Evolutionary conservation across 2,888 invertebrate genomes (phyloP), one percentile per base, ranked within the genome.

Genomic region (Torymus tubicola): DNA sequence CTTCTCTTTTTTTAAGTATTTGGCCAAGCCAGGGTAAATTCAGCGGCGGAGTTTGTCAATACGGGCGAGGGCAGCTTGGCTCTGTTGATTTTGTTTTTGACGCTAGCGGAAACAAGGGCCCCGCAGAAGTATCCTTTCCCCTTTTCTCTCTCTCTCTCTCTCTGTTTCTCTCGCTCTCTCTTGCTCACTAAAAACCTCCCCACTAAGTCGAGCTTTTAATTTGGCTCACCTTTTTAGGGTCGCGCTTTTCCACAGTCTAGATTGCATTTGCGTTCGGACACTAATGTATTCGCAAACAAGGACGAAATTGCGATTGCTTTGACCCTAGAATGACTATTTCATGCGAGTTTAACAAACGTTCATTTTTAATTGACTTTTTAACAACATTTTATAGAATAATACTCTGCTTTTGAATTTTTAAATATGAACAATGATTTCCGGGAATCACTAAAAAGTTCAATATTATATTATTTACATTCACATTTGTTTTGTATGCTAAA

Each of bases 11-110:
- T 68, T 74, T 52, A 52, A 81, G 73, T 78, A 74, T 78, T 81
- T 81, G 73, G 55, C 60, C 65, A 74, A 74, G 73, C 67, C 65
- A 69, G 72, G 64, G 70, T 71, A 78, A 78, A 81, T 81, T 74
- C 58, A 67, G 68, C 58, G 71, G 70, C 52, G 14, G 42, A 78
- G 67, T 75, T 81, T 78, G 81, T 75, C 78, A 78, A 81, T 78
- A 78, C 18, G 14, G 31, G 12, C 50, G 24, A 16, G 14, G 55
- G 63, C 4, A 16, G 18, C 50, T n/a, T 24, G 14, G 42, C 31
- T 14, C 53, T 81, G 81, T 81, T 81, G 74, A 78, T 81, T 81
- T 78, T 81, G 71, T 78, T 81, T 78, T 81, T 69, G 75, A 78
- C 61, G 77, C 67, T 70, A 24, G 68, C 61, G 71, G 60, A 75